Conservation (phyloP, 2,888 invertebrate species). For the Dorcus parallelipipedus region DNA sequence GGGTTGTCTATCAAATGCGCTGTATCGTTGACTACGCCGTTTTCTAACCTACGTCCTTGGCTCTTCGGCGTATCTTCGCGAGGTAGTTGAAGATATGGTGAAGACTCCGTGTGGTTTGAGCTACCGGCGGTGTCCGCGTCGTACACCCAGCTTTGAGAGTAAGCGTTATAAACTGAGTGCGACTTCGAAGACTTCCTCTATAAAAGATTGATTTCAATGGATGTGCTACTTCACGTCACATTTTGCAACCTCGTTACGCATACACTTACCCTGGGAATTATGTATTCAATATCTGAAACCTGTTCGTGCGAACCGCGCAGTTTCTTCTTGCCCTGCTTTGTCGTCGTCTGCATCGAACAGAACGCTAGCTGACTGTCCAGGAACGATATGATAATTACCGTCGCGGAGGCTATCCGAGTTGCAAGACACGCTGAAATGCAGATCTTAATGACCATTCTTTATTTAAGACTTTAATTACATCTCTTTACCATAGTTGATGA, state of each 20-base stretch:
- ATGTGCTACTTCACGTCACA: constrained; percentile 11
- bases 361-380: constrained; percentile 52
- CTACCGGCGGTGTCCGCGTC: constrained; percentile 43
- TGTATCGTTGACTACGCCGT: constrained; percentile 28
- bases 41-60: constrained; percentile 21
- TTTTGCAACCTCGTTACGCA: no score
- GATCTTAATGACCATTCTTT: constrained; percentile 12
- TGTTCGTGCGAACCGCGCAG: constrained; percentile 46
- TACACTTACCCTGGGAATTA: constrained; percentile 52
- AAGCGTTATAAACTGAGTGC: constrained; percentile 46
- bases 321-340: constrained; percentile 32
- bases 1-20: constrained; percentile 45
- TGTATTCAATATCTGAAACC: constrained; percentile 53
- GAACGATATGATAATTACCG: constrained; percentile 49
- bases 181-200: constrained; percentile 48
- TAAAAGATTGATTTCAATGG: constrained; percentile 16
- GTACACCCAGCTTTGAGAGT: constrained; percentile 54
- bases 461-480: neutral
- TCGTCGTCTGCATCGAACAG: constrained; percentile 49
- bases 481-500: constrained; percentile 46
- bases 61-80: constrained; percentile 35
- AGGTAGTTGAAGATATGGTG: constrained; percentile 40
- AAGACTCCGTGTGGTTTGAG: constrained; percentile 31
- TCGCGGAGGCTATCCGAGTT: constrained; percentile 48
- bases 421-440: constrained; percentile 49